Conservation (phyloP, 2,888 invertebrate species). For the Mamestra brassicae region DNA sequence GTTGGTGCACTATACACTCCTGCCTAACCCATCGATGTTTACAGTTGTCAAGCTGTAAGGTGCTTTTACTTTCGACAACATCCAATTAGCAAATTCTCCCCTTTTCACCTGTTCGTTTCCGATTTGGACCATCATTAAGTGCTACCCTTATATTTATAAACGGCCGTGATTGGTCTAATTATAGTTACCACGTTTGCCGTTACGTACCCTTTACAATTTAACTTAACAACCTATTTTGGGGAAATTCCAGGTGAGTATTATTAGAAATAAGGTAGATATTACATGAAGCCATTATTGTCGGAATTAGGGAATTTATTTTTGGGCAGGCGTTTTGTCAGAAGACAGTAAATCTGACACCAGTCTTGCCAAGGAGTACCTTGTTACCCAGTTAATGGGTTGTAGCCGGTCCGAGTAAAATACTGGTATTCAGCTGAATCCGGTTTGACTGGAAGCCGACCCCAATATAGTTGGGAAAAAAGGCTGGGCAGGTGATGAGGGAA, state of each 20-base stretch:
- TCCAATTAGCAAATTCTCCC: background rate
- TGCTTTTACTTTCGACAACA: background rate
- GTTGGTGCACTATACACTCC: background rate
- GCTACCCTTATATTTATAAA: conserved; percentile 7
- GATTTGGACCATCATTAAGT: background rate
- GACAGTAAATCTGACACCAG: too few species aligned
- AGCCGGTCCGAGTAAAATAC: too few species aligned
- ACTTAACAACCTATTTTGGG: background rate
- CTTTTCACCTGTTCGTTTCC: background rate
- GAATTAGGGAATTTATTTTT: background rate
- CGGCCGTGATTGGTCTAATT: background rate
- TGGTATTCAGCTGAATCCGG: too few species aligned
- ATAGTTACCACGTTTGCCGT: background rate
- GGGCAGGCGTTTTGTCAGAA: too few species aligned
- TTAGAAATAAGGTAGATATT: background rate
- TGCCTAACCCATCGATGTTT: background rate
- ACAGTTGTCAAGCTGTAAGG: background rate
- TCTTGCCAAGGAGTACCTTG: too few species aligned
- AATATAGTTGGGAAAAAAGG: too few species aligned
- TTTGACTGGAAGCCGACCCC: too few species aligned
- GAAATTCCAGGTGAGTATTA: background rate
- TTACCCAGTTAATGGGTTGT: too few species aligned
- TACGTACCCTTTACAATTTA: background rate
- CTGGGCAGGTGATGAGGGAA: too few species aligned
- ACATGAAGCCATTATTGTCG: background rate